phyloP scores from a whole-genome alignment of 2,888 invertebrate species.

The Leptarthrus brevirostris region DNA sequence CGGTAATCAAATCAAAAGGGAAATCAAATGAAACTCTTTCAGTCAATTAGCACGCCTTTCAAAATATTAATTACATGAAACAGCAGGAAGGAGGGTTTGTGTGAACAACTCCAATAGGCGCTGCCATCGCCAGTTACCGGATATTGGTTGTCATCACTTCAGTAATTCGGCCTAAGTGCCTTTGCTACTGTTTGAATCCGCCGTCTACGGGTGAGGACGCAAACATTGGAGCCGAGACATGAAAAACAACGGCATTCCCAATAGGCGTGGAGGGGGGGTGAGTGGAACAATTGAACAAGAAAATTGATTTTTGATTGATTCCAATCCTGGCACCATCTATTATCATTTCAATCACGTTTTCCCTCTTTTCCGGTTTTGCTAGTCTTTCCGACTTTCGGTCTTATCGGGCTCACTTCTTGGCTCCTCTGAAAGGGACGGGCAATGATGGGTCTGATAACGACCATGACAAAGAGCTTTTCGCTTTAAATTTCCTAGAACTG shows the following conservation, averaged over 20 bases:
- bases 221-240: slow-evolving; percentile 46
- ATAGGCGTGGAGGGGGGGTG: slow-evolving; percentile 29
- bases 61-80: slow-evolving; percentile 52
- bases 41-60: slow-evolving; percentile 54
- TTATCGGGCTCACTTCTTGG: slow-evolving; percentile 29
- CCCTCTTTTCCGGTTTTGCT: slow-evolving; percentile 28
- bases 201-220: slow-evolving; percentile 5
- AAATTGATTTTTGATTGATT: slow-evolving; percentile 55
- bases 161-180: slow-evolving; percentile 38
- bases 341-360: slow-evolving; percentile 54
- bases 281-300: slow-evolving; percentile 51
- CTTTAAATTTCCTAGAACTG: slow-evolving; percentile 6
- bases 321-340: slow-evolving; percentile 51
- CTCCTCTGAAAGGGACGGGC: slow-evolving; percentile 10
- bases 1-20: slow-evolving; percentile 36
- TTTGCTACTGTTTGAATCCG: background rate
- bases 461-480: slow-evolving; percentile 44
- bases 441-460: slow-evolving; percentile 45
- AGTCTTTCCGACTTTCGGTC: slow-evolving; percentile 27
- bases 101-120: slow-evolving; percentile 8
- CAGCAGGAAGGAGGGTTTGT: slow-evolving; percentile 22
- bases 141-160: slow-evolving; percentile 39
- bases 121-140: slow-evolving; percentile 13
- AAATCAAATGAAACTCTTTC: slow-evolving; percentile 53
- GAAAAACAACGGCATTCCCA: slow-evolving; percentile 25